phyloP scores from a whole-genome alignment of 2,888 invertebrate genomes.

The Creontiades dilutus region DNA sequence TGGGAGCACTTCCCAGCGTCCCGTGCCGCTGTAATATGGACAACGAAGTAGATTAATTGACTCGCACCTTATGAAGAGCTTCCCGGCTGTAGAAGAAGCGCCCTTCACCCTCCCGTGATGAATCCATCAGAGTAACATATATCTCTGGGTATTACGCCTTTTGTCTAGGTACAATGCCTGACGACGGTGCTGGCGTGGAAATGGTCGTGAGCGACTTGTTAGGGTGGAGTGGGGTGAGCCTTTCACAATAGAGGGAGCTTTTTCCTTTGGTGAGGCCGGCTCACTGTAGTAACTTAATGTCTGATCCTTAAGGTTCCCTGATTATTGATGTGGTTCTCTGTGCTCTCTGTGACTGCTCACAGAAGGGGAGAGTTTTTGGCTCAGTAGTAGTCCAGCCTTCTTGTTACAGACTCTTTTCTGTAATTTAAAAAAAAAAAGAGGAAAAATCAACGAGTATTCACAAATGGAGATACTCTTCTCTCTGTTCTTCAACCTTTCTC shows the following conservation, averaged over 20 bases:
- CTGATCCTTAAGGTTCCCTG: slow-evolving; percentile 63
- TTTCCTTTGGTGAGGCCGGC: neutral
- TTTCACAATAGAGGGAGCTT: neutral
- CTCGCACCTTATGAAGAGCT: too few relatives aligned
- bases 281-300: slow-evolving; percentile 29
- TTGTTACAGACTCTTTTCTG: neutral
- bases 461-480: too few relatives aligned
- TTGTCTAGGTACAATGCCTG: slow-evolving; percentile 66
- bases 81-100: neutral
- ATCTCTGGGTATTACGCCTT: slow-evolving; percentile 62
- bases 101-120: neutral
- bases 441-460: neutral
- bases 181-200: slow-evolving; percentile 25
- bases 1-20: too few relatives aligned
- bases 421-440: too few relatives aligned
- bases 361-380: neutral
- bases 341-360: neutral
- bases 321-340: slow-evolving; percentile 41
- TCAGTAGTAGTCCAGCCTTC: neutral
- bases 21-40: too few relatives aligned
- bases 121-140: slow-evolving; percentile 28
- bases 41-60: too few relatives aligned
- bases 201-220: slow-evolving; percentile 47
- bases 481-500: too few relatives aligned
- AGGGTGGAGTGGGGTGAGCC: slow-evolving; percentile 48